These are phyloP conservation scores for Drosophila murphyi DNA, from an alignment of 1,140 invertebrate genomes.

Conservation along the genomic window DNA sequence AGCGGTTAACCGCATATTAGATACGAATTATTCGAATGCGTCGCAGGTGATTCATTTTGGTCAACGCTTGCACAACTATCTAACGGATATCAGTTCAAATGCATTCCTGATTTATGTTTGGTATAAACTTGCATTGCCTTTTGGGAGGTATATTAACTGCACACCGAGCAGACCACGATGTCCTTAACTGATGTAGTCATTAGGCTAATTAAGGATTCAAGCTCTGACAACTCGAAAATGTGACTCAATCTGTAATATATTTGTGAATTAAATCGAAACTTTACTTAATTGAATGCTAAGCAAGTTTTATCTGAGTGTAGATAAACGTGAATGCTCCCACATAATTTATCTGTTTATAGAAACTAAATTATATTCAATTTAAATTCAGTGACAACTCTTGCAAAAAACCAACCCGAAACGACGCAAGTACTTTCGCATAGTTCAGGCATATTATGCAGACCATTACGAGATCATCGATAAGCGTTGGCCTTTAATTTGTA, in stretches of 20 bases:
- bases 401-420: background rate
- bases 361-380: background rate
- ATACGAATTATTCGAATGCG: slow-evolving; percentile 42
- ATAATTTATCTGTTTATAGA: background rate
- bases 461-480: slow-evolving; percentile 72
- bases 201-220: background rate
- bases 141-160: background rate
- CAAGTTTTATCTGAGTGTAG: no score
- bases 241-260: background rate
- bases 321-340: no score
- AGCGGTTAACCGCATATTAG: slow-evolving; percentile 71
- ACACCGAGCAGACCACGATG: background rate
- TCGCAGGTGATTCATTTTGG: slow-evolving; percentile 47
- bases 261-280: no score
- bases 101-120: slow-evolving; percentile 27
- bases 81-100: slow-evolving; percentile 27
- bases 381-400: background rate
- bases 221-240: background rate
- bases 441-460: slow-evolving; percentile 59
- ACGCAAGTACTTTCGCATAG: no score
- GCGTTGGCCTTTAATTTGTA: slow-evolving; percentile 24
- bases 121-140: background rate
- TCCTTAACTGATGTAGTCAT: background rate
- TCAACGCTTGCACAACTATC: slow-evolving; percentile 25
- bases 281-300: no score